Evolutionary conservation across 2,888 invertebrate species (phyloP).

Genomic region (Drymonia ruficornis): DNA sequence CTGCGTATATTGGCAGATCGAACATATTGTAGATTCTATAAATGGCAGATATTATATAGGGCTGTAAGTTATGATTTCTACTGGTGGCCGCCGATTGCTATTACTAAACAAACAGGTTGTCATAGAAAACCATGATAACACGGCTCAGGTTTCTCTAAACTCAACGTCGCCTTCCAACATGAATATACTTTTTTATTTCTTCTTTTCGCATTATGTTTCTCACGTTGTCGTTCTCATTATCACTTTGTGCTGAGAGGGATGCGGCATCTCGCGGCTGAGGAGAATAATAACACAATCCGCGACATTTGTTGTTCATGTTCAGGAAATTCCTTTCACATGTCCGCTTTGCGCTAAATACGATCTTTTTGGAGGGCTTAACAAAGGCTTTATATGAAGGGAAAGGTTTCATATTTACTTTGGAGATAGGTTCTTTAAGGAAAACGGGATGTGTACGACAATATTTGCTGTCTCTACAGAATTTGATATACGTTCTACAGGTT

Average conservation of each 20-base stretch:
- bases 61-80: no score
- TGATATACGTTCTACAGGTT: no score
- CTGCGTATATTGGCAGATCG: no score
- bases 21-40: no score
- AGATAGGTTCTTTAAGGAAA: not conserved
- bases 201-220: not conserved
- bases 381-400: not conserved
- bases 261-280: not conserved
- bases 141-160: no score
- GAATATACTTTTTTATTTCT: not conserved
- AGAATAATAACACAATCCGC: not conserved
- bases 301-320: not conserved
- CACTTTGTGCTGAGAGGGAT: not conserved
- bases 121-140: no score
- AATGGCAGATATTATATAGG: no score
- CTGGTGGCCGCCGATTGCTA: no score
- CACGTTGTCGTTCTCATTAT: slow-evolving; percentile 2
- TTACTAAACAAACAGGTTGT: no score
- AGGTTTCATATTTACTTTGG: not conserved
- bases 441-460: not conserved
- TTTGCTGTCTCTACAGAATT: not conserved
- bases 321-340: not conserved
- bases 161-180: no score
- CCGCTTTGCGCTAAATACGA: not conserved
- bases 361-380: not conserved